Conservation (phyloP, 2,113 vertebrate species). For the Sphyrna mokarran region DNA sequence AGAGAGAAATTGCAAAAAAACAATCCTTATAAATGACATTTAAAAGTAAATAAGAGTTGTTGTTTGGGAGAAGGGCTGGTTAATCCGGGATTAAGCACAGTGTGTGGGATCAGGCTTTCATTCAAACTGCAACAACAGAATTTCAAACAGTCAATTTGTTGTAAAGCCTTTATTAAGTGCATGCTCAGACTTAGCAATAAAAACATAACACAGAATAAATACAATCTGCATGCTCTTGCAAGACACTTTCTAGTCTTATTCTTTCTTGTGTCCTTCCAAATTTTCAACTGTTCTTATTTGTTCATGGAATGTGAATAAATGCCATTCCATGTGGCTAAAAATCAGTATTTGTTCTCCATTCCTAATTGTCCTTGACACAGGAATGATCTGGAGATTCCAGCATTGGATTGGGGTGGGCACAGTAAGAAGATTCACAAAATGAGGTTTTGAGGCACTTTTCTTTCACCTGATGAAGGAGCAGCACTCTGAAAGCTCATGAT, state of each 20-base stretch:
- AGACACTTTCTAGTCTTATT: neutral
- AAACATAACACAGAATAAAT: neutral
- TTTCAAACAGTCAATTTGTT: neutral
- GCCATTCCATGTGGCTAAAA: too few species aligned
- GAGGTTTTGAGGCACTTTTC: too few species aligned
- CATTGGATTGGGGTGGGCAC: too few species aligned
- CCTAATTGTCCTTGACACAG: neutral
- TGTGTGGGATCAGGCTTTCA: neutral
- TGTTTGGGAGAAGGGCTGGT: neutral
- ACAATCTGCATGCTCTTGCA: neutral
- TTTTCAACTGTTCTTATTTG: neutral
- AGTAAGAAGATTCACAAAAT: too few species aligned
- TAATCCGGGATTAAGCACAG: neutral
- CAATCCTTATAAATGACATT: neutral
- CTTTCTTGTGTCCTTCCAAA: neutral
- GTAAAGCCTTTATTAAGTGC: neutral
- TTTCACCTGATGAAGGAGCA: too few species aligned
- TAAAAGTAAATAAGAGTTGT: neutral
- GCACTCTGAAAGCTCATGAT: too few species aligned
- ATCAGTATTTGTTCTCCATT: neutral
- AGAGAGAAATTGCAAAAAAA: neutral
- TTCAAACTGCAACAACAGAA: constrained; percentile 4
- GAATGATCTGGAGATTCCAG: too few species aligned
- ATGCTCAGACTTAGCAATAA: neutral
- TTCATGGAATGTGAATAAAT: too few species aligned